Conservation (phyloP, 2,797 vertebrate species). For the Melanogrammus aeglefinus region DNA sequence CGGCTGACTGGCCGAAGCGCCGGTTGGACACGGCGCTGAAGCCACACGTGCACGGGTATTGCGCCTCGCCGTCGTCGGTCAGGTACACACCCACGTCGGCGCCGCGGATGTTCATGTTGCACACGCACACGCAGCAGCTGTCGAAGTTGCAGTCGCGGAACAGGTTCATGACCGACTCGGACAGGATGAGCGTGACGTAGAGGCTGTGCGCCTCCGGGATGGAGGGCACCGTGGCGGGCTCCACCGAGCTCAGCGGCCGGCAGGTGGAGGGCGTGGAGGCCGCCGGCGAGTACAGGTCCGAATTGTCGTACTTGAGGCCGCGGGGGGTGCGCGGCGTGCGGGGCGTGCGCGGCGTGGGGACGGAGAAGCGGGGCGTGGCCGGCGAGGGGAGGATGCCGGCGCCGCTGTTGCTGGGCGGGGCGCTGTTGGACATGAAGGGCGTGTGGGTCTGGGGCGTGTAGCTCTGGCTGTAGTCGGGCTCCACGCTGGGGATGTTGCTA, state of each 20-base stretch:
- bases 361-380: conserved; percentile 92
- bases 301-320: conserved; percentile 98
- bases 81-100: conserved; percentile 98
- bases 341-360: conserved; percentile 94
- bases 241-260: conserved; percentile 93
- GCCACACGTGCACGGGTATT: conserved; percentile 93
- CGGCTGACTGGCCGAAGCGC: conserved; percentile 92
- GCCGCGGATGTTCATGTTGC: conserved; percentile 99
- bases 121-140: conserved; percentile 98
- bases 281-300: conserved; percentile 94
- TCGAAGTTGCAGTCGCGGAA: conserved; percentile 99
- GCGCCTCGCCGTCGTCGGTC: conserved; percentile 91
- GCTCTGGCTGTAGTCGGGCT: conserved; percentile 90
- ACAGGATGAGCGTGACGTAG: conserved; percentile 97
- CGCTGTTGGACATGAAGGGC: conserved; percentile 90
- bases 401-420: conserved; percentile 92
- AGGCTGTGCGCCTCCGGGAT: conserved; percentile 98
- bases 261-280: conserved; percentile 97
- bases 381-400: conserved; percentile 94
- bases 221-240: conserved; percentile 93
- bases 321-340: conserved; percentile 96
- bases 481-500: conserved; percentile 84
- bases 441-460: conserved; percentile 97
- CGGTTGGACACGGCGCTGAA: conserved; percentile 98
- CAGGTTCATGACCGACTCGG: conserved; percentile 97